Conservation (phyloP, 2,888 invertebrate species). For the Cantharis rustica region DNA sequence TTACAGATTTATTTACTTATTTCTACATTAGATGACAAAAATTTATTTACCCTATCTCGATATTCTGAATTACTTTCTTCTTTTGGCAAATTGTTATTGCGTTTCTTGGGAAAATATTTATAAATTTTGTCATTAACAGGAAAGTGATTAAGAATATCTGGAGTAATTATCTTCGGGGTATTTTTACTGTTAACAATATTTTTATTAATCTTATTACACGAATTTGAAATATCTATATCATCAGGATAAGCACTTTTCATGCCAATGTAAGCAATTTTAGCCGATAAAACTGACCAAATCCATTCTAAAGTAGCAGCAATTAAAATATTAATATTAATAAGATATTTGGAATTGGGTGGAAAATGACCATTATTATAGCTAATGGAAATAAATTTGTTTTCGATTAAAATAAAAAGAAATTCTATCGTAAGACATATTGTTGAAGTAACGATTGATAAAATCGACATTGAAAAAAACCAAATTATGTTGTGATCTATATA, state of each 20-base stretch:
- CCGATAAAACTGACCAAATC: slow-evolving; percentile 65
- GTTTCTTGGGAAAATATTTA: slow-evolving; percentile 56
- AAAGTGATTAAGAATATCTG: slow-evolving; percentile 62
- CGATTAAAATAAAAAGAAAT: slow-evolving; percentile 24
- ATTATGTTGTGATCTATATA: slow-evolving; percentile 70
- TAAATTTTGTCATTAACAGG: slow-evolving; percentile 60
- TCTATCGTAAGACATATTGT: slow-evolving; percentile 46
- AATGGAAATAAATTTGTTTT: slow-evolving; percentile 16
- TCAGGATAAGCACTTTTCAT: slow-evolving; percentile 66
- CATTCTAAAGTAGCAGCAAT: slow-evolving; percentile 64
- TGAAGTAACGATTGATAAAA: slow-evolving; percentile 58
- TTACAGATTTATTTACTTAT: neutral
- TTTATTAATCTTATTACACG: slow-evolving; percentile 59
- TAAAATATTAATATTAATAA: slow-evolving; percentile 64
- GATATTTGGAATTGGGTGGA: slow-evolving; percentile 45
- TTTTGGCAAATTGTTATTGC: slow-evolving; percentile 48
- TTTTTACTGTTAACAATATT: slow-evolving; percentile 63
- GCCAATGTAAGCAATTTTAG: slow-evolving; percentile 65
- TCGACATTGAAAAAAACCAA: slow-evolving; percentile 63
- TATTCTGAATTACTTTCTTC: slow-evolving; percentile 56
- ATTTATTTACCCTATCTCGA: slow-evolving; percentile 56
- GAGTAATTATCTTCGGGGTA: slow-evolving; percentile 58
- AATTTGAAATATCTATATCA: slow-evolving; percentile 57
- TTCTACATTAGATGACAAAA: slow-evolving; percentile 42
- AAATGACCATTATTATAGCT: slow-evolving; percentile 23